Base-by-base conservation (phyloP, 2,888 invertebrate species). In the Drosophila diplacantha region DNA sequence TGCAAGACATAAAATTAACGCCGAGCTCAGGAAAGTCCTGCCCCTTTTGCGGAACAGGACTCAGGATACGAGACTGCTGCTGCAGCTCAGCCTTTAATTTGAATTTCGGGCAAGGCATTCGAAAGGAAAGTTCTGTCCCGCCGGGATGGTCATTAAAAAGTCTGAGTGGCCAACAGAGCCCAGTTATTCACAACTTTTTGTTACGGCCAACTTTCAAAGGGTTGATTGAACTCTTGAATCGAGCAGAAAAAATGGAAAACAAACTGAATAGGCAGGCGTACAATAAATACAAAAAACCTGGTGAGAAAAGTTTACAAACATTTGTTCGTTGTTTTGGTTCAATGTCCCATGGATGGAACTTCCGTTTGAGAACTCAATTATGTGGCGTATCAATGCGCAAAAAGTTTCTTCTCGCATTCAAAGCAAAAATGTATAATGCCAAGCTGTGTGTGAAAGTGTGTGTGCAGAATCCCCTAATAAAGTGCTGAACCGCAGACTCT, bases 1-100 rank as follows among this genome's bases (percentile, higher is more conserved):
- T 58, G 65, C 78, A 79, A 72, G 78, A 74, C 78, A 74, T 73
- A 53, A 70, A 75, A 71, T 78, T 71, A 74, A 77, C 69, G 69
- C 74, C 69, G 53, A 50, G n/a, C 62, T 51, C 60, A 12, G n/a
- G 65, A 67, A 51, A 38, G 57, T 31, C 8, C 56, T 29, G 39
- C 47, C 38, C 29, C 20, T 22, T 34, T 16, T 26, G 14, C 44
- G 31, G 20, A 9, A 20, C 44, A 20, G 18, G 44, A 20, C 29
- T 29, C 26, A 12, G 44, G 16, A 43, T 44, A 18, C 44, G 18
- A 20, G 11, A 24, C 22, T 29, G 54, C 43, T 41, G n/a, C 7
- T 24, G 24, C 24, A 7, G 22, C 22, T 38, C 35, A 9, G 57
- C 39, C 50, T 39, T 51, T 18, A 44, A 35, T 56, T 52, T 50